Evolutionary conservation across 2,888 invertebrate genomes (phyloP), one percentile per base, ranked within the genome.

Genomic region (Pseudoips prasinana): DNA sequence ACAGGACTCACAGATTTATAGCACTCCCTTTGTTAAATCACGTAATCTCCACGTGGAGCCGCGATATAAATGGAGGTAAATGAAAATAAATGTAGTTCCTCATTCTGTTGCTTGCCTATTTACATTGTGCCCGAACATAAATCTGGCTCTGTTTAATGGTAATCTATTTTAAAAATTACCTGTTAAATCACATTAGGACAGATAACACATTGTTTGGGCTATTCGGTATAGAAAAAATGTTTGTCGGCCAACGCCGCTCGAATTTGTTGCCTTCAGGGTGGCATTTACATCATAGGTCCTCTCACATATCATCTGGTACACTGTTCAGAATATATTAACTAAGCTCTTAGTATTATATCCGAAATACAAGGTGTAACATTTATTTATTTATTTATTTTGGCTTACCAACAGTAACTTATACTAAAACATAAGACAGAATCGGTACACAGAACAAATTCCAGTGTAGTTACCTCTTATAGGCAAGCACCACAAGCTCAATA

Each of bases 71-170:
- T 81, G 86, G 83, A 79, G 80, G 82, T 77, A 87, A 88, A 88
- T 88, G 85, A 87, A 85, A 84, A 87, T 86, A 77, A 88, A 88
- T 84, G 86, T 84, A 86, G 85, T 88, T 85, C 87, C 85, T 87
- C 86, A 85, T 86, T 80, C 81, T 80, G 73, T 77, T 78, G 73
- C 69, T 80, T 81, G 73, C 78, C 81, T 87, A 87, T 84, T 85
- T 86, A 84, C 83, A 80, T 82, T 79, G 76, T 75, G 75, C 46
- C 59, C 58, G 55, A 55, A 62, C 65, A 84, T 87, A 85, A 86
- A 86, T 87, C 77, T 70, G 60, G 64, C 68, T 75, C 71, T 75
- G 73, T 82, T 85, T 75, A 76, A 73, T 68, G 71, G 80, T 83
- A 84, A 85, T 87, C 79, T 84, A 78, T 87, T 84, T 70, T 61